Evolutionary conservation across 2,113 vertebrate species (phyloP), one percentile per base, ranked within the genome.

Genomic region (Oophaga pumilio): DNA sequence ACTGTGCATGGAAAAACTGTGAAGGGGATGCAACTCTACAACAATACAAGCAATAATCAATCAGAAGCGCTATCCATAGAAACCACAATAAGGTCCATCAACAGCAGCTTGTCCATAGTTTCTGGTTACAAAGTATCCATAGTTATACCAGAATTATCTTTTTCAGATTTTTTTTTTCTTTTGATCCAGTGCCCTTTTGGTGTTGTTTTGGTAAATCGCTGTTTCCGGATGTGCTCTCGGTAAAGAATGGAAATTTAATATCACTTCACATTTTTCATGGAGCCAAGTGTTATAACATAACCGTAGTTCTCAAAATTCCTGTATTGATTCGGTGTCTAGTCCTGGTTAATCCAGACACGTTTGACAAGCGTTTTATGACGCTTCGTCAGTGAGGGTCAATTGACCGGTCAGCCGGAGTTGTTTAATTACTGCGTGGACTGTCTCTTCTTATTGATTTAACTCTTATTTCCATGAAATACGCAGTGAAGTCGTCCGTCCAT

Each of bases 361-460:
- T 43, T 80, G 78, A 80, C 26, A 26, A 57, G 26, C 78, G 22
- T 15, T 80, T 80, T 80, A 62, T 80, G 78, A 80, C 6, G 26
- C 28, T 8, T 33, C 77, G 53, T 60, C 53, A 10, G 24, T 59
- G n/a, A 60, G 57, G 78, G 78, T 80, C 78, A 80, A 33, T 28
- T 22, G 57, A 28, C 1, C 20, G 78, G 78, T 13, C 26, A 33
- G 57, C 53, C 8, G 4, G 78, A 60, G 56, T 20, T 60, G 26
- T 80, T 28, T 80, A 80, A 80, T 80, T 80, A 80, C 57, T 80
- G 20, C 60, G 24, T 24, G 5, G 18, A 62, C 57, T 79, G 78
- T 80, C 56, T 80, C 28, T 60, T 62, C 43, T 8, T 80, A 80
- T 80, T 80, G 78, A 80, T 80, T 80, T 80, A 43, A 18, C 57